Evolutionary conservation across 1,140 invertebrate species (phyloP), one percentile per base, ranked within the genome.

Genomic region (Globodera ellingtonae): DNA sequence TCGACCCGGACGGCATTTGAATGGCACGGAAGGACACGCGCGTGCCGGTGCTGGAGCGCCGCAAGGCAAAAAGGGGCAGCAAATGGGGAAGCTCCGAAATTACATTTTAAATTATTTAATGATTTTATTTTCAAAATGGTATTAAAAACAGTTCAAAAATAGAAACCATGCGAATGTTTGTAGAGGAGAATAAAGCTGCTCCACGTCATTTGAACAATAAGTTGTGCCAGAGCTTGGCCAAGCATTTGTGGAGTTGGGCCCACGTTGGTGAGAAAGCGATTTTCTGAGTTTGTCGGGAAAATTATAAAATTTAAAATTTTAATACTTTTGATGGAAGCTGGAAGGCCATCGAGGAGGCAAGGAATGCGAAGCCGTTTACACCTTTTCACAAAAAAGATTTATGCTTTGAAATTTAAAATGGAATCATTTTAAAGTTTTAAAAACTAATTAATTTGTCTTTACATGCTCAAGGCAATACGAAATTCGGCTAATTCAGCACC

Each of bases 351-450:
- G 65, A 78, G 62, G 75, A 84, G 66, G 59, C 82, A 89, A 70
- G 87, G 87, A 18, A 87, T 79, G 48, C 84, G 84, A 62, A 89
- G 83, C 21, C 88, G 86, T 78, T 87, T 86, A 66, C 86, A 87
- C 86, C 88, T 87, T 21, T 81, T 82, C 47, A 79, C 75, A 75
- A 87, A 78, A 52, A 15, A 35, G 35, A 35, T 35, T 35, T 35
- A 35, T 15, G 7, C 4, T 9, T 10, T 52, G 50, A 76, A 15
- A 50, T 4, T 5, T 15, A 6, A 15, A 67, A 67, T 9, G n/a
- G 15, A 67, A 21, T 67, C 3, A 5, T 44, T 70, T 18, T 2
- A 35, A 35, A 35, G 35, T 35, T 35, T 35, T 35, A 2, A 0
- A 35, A 35, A 35, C 6, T 70, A 21, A 13, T 70, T 18, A 44